Evolutionary conservation across 2,797 vertebrate species (phyloP), one percentile per base, ranked within the genome.

Genomic region (Rhincodon typus): DNA sequence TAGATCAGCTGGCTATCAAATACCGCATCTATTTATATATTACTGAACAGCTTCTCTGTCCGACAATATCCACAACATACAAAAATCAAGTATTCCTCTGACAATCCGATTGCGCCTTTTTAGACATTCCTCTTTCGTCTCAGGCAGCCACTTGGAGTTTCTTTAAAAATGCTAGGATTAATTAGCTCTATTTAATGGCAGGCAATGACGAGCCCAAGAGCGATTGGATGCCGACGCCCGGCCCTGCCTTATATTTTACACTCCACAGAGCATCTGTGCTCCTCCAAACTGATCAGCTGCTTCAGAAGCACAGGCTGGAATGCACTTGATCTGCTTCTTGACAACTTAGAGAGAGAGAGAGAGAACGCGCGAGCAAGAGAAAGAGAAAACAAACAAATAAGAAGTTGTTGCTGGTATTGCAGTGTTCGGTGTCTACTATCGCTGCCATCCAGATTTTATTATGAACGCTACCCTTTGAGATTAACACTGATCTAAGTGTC

Each of bases 171-270:
- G 98, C 98, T 97, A 97, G 98, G 98, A 98, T 98, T 98, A 98
- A 98, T 99, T 98, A 98, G 98, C 98, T 97, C 97, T 98, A 97
- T 97, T 98, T 98, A 98, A 98, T 98, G 97, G 97, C 97, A 97
- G 97, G 98, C 97, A 97, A 98, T 99, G 99, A 99, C 99, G 99
- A 98, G 97, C 97, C 97, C 97, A 96, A 97, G 98, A 97, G 97
- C 98, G 98, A 99, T 99, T 99, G 99, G 99, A 98, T 98, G 97
- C 97, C 97, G 97, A 97, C 97, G 97, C 97, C 98, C 97, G 98
- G 98, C 98, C 99, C 99, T 98, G 98, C 99, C 98, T 99, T 98
- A 98, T 98, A 98, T 98, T 98, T 98, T 98, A 98, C 98, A 98
- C 97, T 97, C 97, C 98, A 94, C 69, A 98, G 98, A 97, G 98